Conservation (phyloP, 1,140 invertebrate species). For the Aphelinus atriplicis region DNA sequence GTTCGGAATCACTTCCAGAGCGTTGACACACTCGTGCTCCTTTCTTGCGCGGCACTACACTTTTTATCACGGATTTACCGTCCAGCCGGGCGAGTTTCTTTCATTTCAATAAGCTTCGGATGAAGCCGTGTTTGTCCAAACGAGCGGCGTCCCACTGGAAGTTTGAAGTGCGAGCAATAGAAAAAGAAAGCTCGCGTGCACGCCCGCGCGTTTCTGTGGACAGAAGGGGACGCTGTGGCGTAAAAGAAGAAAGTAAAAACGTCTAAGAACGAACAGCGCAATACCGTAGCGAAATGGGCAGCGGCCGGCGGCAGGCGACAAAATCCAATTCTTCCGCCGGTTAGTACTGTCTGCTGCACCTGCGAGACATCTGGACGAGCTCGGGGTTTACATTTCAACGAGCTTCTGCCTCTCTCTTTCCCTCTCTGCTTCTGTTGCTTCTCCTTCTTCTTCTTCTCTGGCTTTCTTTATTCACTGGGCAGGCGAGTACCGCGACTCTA, state of each 20-base stretch:
- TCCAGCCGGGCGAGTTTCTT: background rate
- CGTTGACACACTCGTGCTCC: too few relatives aligned
- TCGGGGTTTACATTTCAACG: conserved; percentile 37
- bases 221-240: background rate
- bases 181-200: background rate
- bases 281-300: conserved; percentile 30
- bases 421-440: background rate
- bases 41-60: too few relatives aligned
- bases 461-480: conserved; percentile 19
- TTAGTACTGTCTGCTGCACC: conserved; percentile 44
- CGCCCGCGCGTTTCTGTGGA: background rate
- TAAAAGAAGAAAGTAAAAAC: conserved; percentile 5
- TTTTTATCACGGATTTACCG: too few relatives aligned
- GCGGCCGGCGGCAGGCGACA: conserved; percentile 28
- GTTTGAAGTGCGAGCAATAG: conserved; percentile 14
- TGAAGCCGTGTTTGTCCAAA: conserved; percentile 20
- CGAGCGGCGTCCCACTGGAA: background rate
- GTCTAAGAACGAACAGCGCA: conserved; percentile 16
- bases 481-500: conserved; percentile 15
- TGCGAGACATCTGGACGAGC: conserved; percentile 36
- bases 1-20: too few relatives aligned
- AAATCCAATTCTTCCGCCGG: conserved; percentile 47
- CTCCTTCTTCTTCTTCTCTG: background rate
- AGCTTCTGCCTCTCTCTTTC: conserved; percentile 18
- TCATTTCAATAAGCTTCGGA: background rate